These are phyloP conservation scores for Dicranocentrus wangi DNA, from an alignment of 2,888 invertebrate genomes.

Conservation along the genomic window DNA sequence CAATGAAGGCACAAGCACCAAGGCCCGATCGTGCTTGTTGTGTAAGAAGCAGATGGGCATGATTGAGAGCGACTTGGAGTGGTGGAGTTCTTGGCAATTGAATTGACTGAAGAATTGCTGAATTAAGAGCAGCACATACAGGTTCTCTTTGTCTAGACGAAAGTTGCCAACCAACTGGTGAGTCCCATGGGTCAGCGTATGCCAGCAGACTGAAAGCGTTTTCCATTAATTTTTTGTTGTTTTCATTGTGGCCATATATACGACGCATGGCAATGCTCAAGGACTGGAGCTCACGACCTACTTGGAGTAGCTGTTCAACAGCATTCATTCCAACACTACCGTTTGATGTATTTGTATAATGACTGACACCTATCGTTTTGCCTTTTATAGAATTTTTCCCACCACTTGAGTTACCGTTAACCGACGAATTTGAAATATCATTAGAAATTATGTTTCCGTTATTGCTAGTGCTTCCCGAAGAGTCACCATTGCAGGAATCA, in stretches of 20 bases:
- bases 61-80: conserved; percentile 92
- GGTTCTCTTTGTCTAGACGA: conserved; percentile 95
- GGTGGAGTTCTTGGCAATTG: conserved; percentile 93
- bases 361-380: conserved; percentile 42
- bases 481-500: conserved; percentile 67
- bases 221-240: conserved; percentile 92
- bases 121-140: conserved; percentile 96
- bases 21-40: conserved; percentile 90
- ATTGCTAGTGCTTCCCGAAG: conserved; percentile 64
- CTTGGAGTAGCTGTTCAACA: conserved; percentile 94
- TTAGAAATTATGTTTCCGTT: conserved; percentile 62
- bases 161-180: conserved; percentile 96
- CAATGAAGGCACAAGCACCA: conserved; percentile 96
- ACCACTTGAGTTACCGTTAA: conserved; percentile 46
- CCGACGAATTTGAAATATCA: conserved; percentile 58
- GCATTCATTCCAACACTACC: conserved; percentile 76
- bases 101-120: conserved; percentile 95
- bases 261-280: conserved; percentile 90
- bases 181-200: conserved; percentile 96
- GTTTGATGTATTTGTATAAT: conserved; percentile 37
- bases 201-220: conserved; percentile 95
- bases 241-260: conserved; percentile 86
- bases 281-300: conserved; percentile 93
- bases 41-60: conserved; percentile 90
- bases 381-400: conserved; percentile 41